These are phyloP conservation scores for Caenorhabditis sp. DNA, from an alignment of 2,888 invertebrate species.

Conservation along the genomic window DNA sequence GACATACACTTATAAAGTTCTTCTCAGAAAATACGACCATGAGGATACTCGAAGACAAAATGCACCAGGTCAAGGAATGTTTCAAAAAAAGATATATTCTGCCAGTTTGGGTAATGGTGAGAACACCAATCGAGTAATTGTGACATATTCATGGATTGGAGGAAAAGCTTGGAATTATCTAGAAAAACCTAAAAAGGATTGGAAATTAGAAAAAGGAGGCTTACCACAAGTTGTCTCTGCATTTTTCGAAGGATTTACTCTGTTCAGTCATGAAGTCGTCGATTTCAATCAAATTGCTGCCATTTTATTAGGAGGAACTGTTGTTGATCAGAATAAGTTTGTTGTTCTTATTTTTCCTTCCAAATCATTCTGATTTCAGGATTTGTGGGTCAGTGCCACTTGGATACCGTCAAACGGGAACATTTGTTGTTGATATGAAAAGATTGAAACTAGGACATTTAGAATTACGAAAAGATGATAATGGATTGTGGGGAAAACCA, in stretches of 20 bases:
- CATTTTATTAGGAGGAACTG: conserved; percentile 51
- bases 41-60: conserved; percentile 5
- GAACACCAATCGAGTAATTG: conserved; percentile 21
- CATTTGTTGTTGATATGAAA: conserved; percentile 55
- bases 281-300: conserved; percentile 47
- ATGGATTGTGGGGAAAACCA: conserved; percentile 57
- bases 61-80: conserved; percentile 23
- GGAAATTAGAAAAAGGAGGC: neutral
- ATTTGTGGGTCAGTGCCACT: conserved; percentile 47
- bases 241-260: conserved; percentile 43
- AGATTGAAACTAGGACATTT: conserved; percentile 22
- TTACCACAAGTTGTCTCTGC: conserved; percentile 27
- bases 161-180: conserved; percentile 34
- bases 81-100: conserved; percentile 22
- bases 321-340: conserved; percentile 36
- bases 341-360: conserved; percentile 7
- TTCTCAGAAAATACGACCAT: conserved; percentile 31
- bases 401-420: conserved; percentile 50
- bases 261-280: conserved; percentile 44
- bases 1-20: conserved; percentile 19
- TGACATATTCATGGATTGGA: conserved; percentile 51
- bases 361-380: conserved; percentile 21
- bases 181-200: conserved; percentile 1
- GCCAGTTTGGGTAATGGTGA: neutral
- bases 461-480: conserved; percentile 50